A percentile compares a stretch with the other conserved stretches of the same genome.
phyloP scores from a whole-genome alignment of 2,797 vertebrate species.

The Poeciliopsis gracilis region DNA sequence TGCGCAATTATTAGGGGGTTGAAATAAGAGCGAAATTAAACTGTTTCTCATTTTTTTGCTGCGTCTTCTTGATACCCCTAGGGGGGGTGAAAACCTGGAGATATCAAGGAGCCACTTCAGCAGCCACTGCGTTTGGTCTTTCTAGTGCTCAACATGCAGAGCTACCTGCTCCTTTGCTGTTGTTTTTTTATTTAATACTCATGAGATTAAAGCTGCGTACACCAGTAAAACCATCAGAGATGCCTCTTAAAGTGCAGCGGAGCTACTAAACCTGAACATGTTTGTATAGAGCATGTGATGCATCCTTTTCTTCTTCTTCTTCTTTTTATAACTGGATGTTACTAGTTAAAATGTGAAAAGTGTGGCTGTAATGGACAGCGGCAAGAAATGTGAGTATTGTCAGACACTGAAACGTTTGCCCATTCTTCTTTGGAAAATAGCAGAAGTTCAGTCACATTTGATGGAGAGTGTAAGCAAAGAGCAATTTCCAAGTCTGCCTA shows the following conservation, averaged over 20 bases:
- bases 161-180: background rate
- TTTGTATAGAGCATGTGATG: background rate
- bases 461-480: background rate
- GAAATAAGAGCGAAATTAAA: conserved; percentile 53
- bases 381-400: background rate
- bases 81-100: conserved; percentile 18
- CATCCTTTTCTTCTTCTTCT: too few relatives aligned
- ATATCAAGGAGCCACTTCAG: conserved; percentile 31
- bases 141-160: conserved; percentile 8
- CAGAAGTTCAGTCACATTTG: background rate
- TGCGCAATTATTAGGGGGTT: conserved; percentile 43
- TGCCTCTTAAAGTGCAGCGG: background rate
- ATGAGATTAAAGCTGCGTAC: background rate
- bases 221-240: conserved; percentile 2
- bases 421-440: background rate
- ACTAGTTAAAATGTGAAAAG: background rate
- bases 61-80: conserved; percentile 24
- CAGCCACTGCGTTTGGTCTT: conserved; percentile 23
- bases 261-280: background rate
- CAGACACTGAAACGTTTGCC: background rate
- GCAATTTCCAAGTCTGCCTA: background rate
- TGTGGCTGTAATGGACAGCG: background rate
- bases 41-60: conserved; percentile 36
- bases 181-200: background rate
- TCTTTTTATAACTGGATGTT: background rate